Conservation (phyloP, 2,888 invertebrate genomes). For the Phengaris arion region DNA sequence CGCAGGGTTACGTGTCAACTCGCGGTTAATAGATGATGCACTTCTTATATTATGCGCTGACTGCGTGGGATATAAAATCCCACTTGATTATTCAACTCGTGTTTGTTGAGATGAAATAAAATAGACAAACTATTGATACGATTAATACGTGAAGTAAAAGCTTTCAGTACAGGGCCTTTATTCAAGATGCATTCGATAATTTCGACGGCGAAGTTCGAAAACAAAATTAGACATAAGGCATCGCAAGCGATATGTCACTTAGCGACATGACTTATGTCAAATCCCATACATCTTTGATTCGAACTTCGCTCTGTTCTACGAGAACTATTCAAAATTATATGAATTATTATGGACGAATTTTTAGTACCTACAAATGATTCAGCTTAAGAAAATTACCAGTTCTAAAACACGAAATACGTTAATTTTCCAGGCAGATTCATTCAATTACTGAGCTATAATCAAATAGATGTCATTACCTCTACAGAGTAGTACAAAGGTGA, state of each 20-base stretch:
- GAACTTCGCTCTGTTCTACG: no score
- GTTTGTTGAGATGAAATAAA: neutral
- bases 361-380: neutral
- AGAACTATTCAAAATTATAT: no score
- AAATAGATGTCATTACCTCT: slow-evolving; percentile 52
- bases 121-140: no score
- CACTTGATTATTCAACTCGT: neutral
- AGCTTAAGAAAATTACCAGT: slow-evolving; percentile 7
- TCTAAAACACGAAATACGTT: slow-evolving; percentile 33
- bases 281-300: no score
- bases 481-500: slow-evolving; percentile 53
- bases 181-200: no score
- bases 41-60: neutral
- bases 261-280: no score
- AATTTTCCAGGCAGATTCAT: slow-evolving; percentile 45
- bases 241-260: no score
- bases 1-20: slow-evolving; percentile 41
- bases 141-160: no score
- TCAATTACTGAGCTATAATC: slow-evolving; percentile 45
- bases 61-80: neutral
- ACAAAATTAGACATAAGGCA: no score
- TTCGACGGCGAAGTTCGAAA: no score
- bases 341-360: no score
- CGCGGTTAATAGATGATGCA: slow-evolving; percentile 21
- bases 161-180: no score